phyloP scores from a whole-genome alignment of 2,113 vertebrate genomes.

The Sylvilagus bachmani region DNA sequence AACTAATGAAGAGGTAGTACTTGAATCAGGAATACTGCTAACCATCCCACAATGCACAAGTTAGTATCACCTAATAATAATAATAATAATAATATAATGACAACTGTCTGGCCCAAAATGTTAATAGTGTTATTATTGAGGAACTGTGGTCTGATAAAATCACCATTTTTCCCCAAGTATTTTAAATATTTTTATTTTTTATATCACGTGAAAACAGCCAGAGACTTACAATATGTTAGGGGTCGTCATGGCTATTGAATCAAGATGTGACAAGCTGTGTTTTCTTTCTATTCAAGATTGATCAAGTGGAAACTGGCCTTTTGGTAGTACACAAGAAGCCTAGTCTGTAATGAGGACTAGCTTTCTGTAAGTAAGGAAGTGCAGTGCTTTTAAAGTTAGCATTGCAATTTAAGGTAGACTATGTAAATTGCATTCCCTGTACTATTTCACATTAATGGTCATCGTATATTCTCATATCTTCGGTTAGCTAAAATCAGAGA shows the following conservation, averaged over 20 bases:
- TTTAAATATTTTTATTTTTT: conserved; percentile 41
- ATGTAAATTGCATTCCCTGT: conserved; percentile 6
- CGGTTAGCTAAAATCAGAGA: background rate
- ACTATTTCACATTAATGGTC: background rate
- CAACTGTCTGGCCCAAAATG: background rate
- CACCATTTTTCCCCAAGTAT: background rate
- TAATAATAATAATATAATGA: background rate
- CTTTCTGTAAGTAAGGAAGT: background rate
- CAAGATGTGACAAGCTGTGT: conserved; percentile 1
- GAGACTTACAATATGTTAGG: background rate
- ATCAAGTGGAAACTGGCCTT: conserved; percentile 46
- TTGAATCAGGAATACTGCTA: background rate
- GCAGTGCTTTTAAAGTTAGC: background rate
- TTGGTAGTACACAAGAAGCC: background rate
- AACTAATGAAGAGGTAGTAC: accelerated
- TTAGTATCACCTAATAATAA: background rate
- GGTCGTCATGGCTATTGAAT: conserved; percentile 14
- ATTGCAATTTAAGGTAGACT: conserved; percentile 9
- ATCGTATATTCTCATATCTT: background rate
- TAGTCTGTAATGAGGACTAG: background rate
- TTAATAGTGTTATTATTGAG: background rate
- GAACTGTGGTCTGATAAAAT: background rate
- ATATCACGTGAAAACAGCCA: background rate
- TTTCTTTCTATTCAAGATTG: conserved; percentile 3
- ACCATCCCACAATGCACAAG: background rate